Conservation (phyloP, 1,140 invertebrate species). For the Pseudomyrmex concolor region DNA sequence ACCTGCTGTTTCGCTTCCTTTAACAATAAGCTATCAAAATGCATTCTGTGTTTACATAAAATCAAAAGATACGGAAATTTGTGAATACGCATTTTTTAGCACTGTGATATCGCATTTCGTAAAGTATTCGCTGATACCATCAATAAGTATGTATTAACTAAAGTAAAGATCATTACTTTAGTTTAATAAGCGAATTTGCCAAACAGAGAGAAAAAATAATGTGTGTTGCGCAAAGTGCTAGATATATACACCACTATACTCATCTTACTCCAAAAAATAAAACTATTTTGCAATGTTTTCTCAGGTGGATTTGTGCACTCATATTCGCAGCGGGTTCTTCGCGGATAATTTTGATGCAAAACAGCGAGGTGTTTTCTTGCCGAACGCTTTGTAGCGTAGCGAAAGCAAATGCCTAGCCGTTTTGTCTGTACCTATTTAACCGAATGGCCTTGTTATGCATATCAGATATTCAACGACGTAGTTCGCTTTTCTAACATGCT, state of each 20-base stretch:
- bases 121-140: background rate
- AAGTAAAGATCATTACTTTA: constrained; percentile 11
- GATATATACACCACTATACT: background rate
- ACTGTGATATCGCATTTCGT: background rate
- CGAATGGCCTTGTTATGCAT: constrained; percentile 72
- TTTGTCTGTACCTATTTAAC: constrained; percentile 69
- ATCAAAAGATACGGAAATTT: constrained; percentile 53
- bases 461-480: constrained; percentile 47
- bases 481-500: constrained; percentile 52
- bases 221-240: too few species aligned
- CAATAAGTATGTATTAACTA: background rate
- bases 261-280: background rate
- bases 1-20: constrained; percentile 40
- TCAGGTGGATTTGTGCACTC: constrained; percentile 17
- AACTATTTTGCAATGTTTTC: constrained; percentile 56
- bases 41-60: constrained; percentile 55
- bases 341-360: constrained; percentile 70
- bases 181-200: constrained; percentile 41
- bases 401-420: constrained; percentile 32
- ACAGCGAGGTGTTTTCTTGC: constrained; percentile 60
- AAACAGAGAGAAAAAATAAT: background rate
- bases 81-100: constrained; percentile 9
- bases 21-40: constrained; percentile 74
- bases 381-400: background rate
- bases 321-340: background rate